phyloP scores from a whole-genome alignment of 2,888 invertebrate species.

The Graphium colonna region DNA sequence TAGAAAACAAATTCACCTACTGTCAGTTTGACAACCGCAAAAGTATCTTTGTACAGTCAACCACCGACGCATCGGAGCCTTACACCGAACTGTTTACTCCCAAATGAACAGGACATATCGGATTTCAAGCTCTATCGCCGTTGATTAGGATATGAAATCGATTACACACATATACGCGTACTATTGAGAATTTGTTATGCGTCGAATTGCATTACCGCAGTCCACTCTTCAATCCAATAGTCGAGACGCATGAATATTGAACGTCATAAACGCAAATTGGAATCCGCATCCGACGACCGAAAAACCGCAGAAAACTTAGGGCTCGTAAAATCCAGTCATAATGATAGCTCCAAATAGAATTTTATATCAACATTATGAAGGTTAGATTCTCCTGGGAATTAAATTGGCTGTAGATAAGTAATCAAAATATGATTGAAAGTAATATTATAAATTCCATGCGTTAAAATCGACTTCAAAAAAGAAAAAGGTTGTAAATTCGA shows the following conservation, averaged over 20 bases:
- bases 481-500: too few species aligned
- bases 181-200: constrained; percentile 1
- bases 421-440: too few species aligned
- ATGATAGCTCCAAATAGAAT: too few species aligned
- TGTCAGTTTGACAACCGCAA: neutral
- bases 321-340: too few species aligned
- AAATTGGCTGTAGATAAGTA: too few species aligned
- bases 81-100: constrained; percentile 14
- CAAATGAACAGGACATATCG: neutral
- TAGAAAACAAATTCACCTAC: neutral
- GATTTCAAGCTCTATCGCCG: constrained; percentile 1
- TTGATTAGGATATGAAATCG: neutral
- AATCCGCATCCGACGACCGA: neutral
- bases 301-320: too few species aligned
- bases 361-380: too few species aligned
- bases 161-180: constrained; percentile 1
- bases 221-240: constrained; percentile 25
- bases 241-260: constrained; percentile 23
- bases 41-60: constrained; percentile 10
- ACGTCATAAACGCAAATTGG: constrained; percentile 2
- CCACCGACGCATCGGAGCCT: constrained; percentile 15
- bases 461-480: too few species aligned
- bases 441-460: too few species aligned
- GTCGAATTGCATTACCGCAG: constrained; percentile 18
- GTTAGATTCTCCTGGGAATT: too few species aligned